Evolutionary conservation across 2,888 invertebrate genomes (phyloP), one percentile per base, ranked within the genome.

Genomic region (Hermaeophaga mercurialis): DNA sequence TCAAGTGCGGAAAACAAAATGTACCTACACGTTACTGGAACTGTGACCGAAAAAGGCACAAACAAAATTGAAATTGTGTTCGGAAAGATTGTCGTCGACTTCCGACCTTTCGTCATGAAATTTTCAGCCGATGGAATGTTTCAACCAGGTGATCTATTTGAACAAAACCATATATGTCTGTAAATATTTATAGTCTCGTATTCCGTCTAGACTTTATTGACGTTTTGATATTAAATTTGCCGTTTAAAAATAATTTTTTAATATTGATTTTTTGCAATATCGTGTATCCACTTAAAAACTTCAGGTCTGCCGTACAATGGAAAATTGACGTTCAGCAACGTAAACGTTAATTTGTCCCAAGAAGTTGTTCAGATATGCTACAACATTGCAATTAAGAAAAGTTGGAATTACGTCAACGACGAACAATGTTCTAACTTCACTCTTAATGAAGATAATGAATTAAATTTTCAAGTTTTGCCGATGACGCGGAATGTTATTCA

Each of bases 291-390:
- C n/a, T n/a, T n/a, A n/a, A n/a, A n/a, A 22, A 22, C 22, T 2
- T 85, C 87, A 0, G 87, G 86, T n/a, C 75, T 91, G 12, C 88
- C 89, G 0, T 89, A 86, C 65, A 83, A 84, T 63, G 81, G 87
- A 46, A 86, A 84, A 79, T 84, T 87, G 69, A 63, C 66, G 52
- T 50, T 72, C 1, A 59, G 26, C 36, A 67, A 70, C 38, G 53
- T 68, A 6, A 61, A 70, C 43, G 58, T 48, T 2, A 54, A 64
- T 22, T 12, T 71, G 11, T 54, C 33, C 2, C 50, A 64, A 14
- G 73, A 77, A 62, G 59, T 68, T 1, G 58, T 76, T 2, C 69
- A 76, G 62, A 71, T 78, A 36, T 78, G 78, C 61, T 78, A 76
- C 57, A 75, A 73, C 60, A 53, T 76, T 17, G 76, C 76, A 5